Evolutionary conservation across 2,113 vertebrate genomes (phyloP), one percentile per base, ranked within the genome.

Genomic region (Takifugu bimaculatus): DNA sequence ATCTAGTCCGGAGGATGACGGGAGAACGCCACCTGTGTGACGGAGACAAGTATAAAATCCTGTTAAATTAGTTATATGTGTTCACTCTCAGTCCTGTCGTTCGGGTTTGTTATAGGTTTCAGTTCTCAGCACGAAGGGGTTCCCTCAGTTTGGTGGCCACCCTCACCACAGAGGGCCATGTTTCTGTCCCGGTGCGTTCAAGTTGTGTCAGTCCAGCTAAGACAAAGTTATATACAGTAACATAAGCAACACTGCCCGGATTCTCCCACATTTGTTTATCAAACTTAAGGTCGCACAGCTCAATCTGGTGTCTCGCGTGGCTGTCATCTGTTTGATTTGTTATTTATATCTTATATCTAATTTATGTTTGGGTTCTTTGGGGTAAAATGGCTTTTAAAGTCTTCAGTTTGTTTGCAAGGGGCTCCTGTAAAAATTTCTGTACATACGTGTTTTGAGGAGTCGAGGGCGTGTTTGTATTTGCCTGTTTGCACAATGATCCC

Each of bases 311-410:
- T 39, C 35, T 39, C 35, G 11, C 7, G 35, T 39, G 35, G 35
- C 57, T 76, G 59, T 58, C 28, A 56, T 20, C 20, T 54, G 35
- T 15, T 39, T 66, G 61, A 29, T 27, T 39, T 57, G 20, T 66
- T 39, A 51, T 51, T 56, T 29, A 29, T 50, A 66, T 48, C 32
- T 68, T 87, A 90, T 89, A 93, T 86, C 88, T 88, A 92, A 90
- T 91, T 91, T 87, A 88, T 91, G 80, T 87, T 65, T 72, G 50
- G 79, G 87, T 45, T 71, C 87, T 32, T 35, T 60, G 44, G 64
- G 78, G 25, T 81, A 48, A 69, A 67, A 13, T 27, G 49, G 74
- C 56, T 62, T 71, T 44, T 45, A 32, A 50, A 72, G 60, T 25
- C 54, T 74, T 13, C 20, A 29, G 32, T 54, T 42, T 48, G 49